These are phyloP conservation scores for Phymanthus crucifer DNA, from an alignment of 92 coral and sea anemone species.

Conservation along the genomic window DNA sequence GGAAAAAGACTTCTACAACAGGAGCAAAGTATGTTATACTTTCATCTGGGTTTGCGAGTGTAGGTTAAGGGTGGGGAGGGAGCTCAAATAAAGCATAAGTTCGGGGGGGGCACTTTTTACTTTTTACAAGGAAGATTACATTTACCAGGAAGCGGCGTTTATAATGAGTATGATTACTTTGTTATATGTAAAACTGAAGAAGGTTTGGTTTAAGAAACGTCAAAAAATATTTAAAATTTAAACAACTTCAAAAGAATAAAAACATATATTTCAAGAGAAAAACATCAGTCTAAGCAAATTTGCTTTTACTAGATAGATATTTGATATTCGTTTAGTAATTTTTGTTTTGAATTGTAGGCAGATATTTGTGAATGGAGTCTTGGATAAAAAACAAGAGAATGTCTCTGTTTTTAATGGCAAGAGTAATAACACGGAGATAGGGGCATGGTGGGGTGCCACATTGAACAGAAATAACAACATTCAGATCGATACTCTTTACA, in stretches of 20 bases:
- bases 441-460: constrained; percentile 71
- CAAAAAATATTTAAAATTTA: no score
- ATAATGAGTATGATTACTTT: no score
- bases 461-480: constrained; percentile 33
- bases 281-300: neutral
- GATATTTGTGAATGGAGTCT: constrained; percentile 52
- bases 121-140: no score
- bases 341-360: constrained; percentile 24
- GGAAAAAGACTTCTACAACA: constrained; percentile 26
- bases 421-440: constrained; percentile 74
- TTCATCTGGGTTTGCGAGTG: no score
- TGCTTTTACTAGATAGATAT: neutral
- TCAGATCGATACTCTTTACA: constrained; percentile 59
- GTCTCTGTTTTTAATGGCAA: constrained; percentile 27
- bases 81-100: no score
- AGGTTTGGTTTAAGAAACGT: no score
- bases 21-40: constrained; percentile 2
- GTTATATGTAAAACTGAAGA: no score
- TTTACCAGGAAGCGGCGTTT: no score
- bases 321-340: neutral
- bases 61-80: no score
- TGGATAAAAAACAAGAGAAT: constrained; percentile 12
- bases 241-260: no score
- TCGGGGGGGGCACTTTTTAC: no score
- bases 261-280: no score